A percentile compares a stretch with the other conserved stretches of the same genome.
Evolutionary conservation across 2,888 invertebrate species (phyloP).

Genomic region (Dichetophora obliterata): DNA sequence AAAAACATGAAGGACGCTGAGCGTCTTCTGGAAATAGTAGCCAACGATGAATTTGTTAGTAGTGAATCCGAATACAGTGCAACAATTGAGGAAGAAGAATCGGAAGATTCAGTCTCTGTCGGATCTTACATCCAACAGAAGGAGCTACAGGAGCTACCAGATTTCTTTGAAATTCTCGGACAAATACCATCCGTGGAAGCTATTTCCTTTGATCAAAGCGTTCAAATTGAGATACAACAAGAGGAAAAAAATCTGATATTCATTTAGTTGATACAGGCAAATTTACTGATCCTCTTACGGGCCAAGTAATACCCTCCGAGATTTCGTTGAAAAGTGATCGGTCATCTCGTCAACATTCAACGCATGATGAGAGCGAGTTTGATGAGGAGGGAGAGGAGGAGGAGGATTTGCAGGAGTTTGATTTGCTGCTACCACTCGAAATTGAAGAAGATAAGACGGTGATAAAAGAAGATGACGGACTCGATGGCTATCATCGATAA

Average conservation of each 20-base stretch:
- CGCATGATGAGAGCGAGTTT: slow-evolving; percentile 16
- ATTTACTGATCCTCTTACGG: slow-evolving; percentile 9
- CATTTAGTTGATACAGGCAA: background rate
- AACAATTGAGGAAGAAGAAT: background rate
- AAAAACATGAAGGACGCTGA: background rate
- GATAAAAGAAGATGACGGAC: slow-evolving; percentile 15
- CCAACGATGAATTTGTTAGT: background rate
- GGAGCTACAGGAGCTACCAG: slow-evolving; percentile 6
- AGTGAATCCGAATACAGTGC: background rate
- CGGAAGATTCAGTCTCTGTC: background rate
- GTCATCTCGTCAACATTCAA: background rate
- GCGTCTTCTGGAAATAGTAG: background rate
- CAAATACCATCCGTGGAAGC: slow-evolving; percentile 45
- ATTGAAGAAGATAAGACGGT: slow-evolving; percentile 30
- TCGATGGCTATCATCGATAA: slow-evolving; percentile 46
- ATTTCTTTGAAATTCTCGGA: slow-evolving; percentile 52
- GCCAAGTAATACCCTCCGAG: background rate
- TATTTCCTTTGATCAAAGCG: slow-evolving; percentile 19
- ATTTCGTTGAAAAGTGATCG: background rate
- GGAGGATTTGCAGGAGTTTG: background rate
- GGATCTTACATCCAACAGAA: slow-evolving; percentile 16
- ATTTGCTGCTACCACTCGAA: slow-evolving; percentile 34
- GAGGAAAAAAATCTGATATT: background rate
- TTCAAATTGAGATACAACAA: background rate
- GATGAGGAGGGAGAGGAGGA: no score